Percentiles rank a stretch among this genome's conserved stretches.
Evolutionary conservation across 23 tunicate species (phyloP).

Genomic region (Trididemnum nubilum): DNA sequence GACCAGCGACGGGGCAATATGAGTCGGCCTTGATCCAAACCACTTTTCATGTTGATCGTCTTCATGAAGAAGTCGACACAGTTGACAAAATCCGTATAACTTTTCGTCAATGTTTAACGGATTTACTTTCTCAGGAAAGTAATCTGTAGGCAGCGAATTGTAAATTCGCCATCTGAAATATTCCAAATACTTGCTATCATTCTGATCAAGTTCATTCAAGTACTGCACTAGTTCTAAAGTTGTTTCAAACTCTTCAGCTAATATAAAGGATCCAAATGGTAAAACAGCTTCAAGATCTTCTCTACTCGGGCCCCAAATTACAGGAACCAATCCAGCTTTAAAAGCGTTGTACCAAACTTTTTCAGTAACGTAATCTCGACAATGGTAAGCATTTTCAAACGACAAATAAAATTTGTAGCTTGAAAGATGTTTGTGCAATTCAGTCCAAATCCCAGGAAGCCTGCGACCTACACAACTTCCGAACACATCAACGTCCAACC

Average conservation of each 20-base stretch:
- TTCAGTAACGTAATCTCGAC: constrained; percentile 18
- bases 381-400: constrained; percentile 16
- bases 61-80: constrained; percentile 21
- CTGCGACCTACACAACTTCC: neutral
- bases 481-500: constrained; percentile 11
- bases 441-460: constrained; percentile 3
- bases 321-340: constrained; percentile 4
- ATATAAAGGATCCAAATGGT: neutral
- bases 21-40: constrained; percentile 22
- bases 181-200: neutral
- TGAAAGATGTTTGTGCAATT: neutral
- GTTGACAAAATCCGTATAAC: constrained; percentile 13
- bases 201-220: neutral
- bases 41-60: constrained; percentile 18
- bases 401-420: constrained; percentile 16
- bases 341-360: constrained; percentile 16
- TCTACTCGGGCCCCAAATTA: constrained; percentile 12
- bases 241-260: constrained; percentile 8
- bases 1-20: neutral
- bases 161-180: neutral
- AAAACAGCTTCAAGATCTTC: constrained; percentile 6
- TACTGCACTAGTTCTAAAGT: neutral
- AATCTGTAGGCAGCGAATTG: neutral
- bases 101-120: neutral
- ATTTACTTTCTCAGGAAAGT: too few relatives aligned